phyloP scores from a whole-genome alignment of 2,797 vertebrate genomes.

The Leptodactylus fallax region DNA sequence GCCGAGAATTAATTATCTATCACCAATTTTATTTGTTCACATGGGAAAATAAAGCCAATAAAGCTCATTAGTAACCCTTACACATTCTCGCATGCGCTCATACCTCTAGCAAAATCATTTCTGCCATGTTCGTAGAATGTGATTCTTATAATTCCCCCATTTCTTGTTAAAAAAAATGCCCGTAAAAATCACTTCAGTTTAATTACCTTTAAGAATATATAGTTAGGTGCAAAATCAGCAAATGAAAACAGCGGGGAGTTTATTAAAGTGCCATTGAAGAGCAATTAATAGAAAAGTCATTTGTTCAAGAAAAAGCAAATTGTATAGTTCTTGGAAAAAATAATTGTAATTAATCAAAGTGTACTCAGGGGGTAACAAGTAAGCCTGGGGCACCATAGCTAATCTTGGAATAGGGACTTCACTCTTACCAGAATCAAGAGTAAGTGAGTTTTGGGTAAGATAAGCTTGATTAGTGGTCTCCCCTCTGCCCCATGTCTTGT shows the following conservation, averaged over 20 bases:
- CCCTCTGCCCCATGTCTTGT: too few species aligned
- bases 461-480: too few species aligned
- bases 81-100: neutral
- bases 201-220: conserved; percentile 38
- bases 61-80: conserved; percentile 17
- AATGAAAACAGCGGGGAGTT: conserved; percentile 1
- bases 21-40: conserved; percentile 10
- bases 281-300: neutral
- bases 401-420: neutral
- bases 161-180: conserved; percentile 14
- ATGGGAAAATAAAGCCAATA: neutral
- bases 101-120: conserved; percentile 12
- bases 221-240: conserved; percentile 6
- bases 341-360: neutral
- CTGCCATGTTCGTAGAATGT: neutral
- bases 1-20: conserved; percentile 29
- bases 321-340: neutral
- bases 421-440: too few species aligned
- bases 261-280: neutral
- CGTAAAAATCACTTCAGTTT: conserved; percentile 12
- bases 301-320: neutral
- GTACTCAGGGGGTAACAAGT: neutral
- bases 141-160: neutral
- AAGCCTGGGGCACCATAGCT: neutral
- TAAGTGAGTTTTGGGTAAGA: too few species aligned